Conservation (phyloP, 2,797 vertebrate species). For the Pagetopsis macropterus region DNA sequence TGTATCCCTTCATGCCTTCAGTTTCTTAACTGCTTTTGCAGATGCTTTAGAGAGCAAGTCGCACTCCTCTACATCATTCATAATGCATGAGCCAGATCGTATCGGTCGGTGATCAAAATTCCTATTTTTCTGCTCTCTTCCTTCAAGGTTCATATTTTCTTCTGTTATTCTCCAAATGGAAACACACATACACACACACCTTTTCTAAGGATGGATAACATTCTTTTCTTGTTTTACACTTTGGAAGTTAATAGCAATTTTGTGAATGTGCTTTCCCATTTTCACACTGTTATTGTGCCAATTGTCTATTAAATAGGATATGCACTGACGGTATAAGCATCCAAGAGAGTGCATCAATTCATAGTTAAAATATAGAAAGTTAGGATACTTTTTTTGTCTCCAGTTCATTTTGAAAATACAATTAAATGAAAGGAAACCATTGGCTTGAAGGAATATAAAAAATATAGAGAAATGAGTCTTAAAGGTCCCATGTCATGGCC, state of each 20-base stretch:
- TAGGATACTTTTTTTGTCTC: background rate
- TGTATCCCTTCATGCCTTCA: constrained; percentile 40
- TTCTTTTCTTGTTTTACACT: constrained; percentile 19
- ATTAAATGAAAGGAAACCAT: background rate
- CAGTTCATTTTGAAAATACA: background rate
- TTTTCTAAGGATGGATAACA: constrained; percentile 30
- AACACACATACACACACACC: background rate
- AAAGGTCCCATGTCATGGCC: too few species aligned
- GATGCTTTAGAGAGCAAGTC: constrained; percentile 37
- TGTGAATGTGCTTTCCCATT: constrained; percentile 46
- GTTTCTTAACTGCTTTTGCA: constrained; percentile 55
- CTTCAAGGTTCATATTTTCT: constrained; percentile 57
- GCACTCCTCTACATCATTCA: constrained; percentile 49
- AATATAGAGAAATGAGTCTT: background rate
- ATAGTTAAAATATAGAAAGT: constrained; percentile 12
- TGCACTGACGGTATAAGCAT: constrained; percentile 15
- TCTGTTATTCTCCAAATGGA: constrained; percentile 43
- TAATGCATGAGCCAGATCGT: constrained; percentile 62
- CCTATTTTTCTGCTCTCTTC: constrained; percentile 30
- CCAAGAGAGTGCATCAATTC: constrained; percentile 4
- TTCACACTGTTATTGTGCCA: constrained; percentile 39
- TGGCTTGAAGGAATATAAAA: background rate
- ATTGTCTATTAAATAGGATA: constrained; percentile 22
- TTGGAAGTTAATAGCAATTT: constrained; percentile 59
- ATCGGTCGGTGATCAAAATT: constrained; percentile 56